Base-by-base conservation (phyloP, 1,140 invertebrate species). In the Musca vetustissima region DNA sequence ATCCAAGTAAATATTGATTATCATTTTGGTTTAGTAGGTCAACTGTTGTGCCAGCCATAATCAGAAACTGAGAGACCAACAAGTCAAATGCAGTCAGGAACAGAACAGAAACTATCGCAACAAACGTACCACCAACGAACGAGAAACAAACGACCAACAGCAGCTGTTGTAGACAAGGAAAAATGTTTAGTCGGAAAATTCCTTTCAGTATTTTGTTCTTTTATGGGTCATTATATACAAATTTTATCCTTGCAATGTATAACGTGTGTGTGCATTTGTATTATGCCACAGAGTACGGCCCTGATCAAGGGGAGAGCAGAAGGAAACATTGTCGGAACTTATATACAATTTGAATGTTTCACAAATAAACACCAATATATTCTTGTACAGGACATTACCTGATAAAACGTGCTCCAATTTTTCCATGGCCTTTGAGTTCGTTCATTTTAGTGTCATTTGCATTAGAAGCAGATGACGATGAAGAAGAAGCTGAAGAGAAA, bases 1-100 rank as follows among this genome's bases (percentile, higher is more conserved):
- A 43, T 43, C 36, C 36, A 61, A 61, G 49, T 19, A 61, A 61
- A 61, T 61, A 61, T 61, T 61, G 57, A 61, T 61, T 61, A 61
- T 43, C 57, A 61, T 36, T 19, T 36, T 61, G 57, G 57, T 61
- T 61, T 61, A 61, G 57, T 61, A 61, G 57, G 57, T 61, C 57
- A 61, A 61, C 28, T 43, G 36, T 43, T 43, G 36, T 43, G 36
- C 36, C 36, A 43, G 11, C 36, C 36, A 43, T 43, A 43, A 13
- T 43, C 28, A 8, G 28, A 4, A 3, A 28, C 28, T 4, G 3
- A 28, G 8, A 43, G 36, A 43, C 36, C 36, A 43, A 43, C 6
- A 43, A 43, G 36, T 43, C 36, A 43, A 43, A 43, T 43, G 36
- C 36, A 43, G 6, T 1, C n/a, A n/a, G n/a, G n/a, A n/a, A n/a